Conservation (phyloP, 2,888 invertebrate genomes). For the Agapetus fuscipes region DNA sequence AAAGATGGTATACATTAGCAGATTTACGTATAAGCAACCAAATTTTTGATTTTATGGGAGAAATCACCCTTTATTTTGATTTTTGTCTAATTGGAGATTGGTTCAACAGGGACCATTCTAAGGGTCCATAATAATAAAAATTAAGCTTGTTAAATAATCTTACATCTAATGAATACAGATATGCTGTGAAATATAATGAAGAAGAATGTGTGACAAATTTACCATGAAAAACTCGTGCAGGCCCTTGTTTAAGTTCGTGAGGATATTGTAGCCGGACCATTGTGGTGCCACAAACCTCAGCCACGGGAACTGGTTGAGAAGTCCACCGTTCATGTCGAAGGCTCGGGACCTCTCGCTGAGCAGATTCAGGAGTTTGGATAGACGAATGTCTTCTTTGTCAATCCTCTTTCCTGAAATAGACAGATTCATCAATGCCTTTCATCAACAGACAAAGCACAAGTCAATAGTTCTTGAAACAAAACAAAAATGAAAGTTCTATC, state of each 20-base stretch:
- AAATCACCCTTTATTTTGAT: too few species aligned
- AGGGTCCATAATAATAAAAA: background rate
- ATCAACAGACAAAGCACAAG: too few species aligned
- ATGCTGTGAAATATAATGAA: background rate
- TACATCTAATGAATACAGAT: background rate
- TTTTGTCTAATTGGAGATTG: too few species aligned
- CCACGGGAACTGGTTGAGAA: constrained; percentile 53
- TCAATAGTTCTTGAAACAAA: too few species aligned
- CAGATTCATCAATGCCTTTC: too few species aligned
- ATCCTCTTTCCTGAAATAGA: constrained; percentile 27
- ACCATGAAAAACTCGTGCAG: constrained; percentile 45
- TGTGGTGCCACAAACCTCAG: constrained; percentile 51
- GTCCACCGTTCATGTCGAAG: constrained; percentile 50
- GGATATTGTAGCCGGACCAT: constrained; percentile 49
- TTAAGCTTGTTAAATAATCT: background rate
- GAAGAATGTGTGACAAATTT: background rate
- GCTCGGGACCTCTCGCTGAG: constrained; percentile 40
- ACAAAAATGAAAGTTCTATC: too few species aligned
- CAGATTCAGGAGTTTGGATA: constrained; percentile 37
- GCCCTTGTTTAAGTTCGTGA: constrained; percentile 44
- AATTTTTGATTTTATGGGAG: too few species aligned
- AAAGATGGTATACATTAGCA: too few species aligned
- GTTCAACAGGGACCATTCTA: too few species aligned
- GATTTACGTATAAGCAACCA: too few species aligned
- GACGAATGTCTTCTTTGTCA: constrained; percentile 32